Base-by-base conservation (phyloP, 1,140 invertebrate genomes). In the Listronotus bonariensis region DNA sequence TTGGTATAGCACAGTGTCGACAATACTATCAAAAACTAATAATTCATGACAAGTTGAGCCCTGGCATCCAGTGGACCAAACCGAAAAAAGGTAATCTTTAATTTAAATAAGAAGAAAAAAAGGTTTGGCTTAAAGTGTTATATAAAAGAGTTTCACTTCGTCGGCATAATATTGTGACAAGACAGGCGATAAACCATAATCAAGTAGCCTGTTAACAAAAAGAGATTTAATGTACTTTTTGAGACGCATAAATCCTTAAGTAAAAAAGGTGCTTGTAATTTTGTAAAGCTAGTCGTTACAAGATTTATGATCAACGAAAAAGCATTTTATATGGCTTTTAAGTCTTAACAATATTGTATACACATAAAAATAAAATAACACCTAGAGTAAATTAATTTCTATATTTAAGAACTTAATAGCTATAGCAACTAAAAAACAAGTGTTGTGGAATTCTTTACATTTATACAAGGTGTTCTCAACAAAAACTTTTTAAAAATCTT, bases 101-200 rank as follows among this genome's bases (percentile, higher is more conserved):
- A 36, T 36, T 36, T 36, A 36, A 36, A 36, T 10, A 36, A 36
- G 34, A 36, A 36, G 34, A 32, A 20, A 26, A 17, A 34, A 26
- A 26, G 14, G 32, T 40, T 65, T 65, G 62, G 60, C 12, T 54
- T 34, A 54, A 34, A 65, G 26, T 58, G 52, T 55, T 17, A 36
- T 17, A 36, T 66, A 45, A 45, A 49, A 56, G 68, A 72, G 69
- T 69, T 72, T 68, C 67, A 66, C 63, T 58, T 36, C 34, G 68
- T 63, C 70, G 68, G 62, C 56, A 68, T 26, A 26, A 26, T 69
- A 69, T 69, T 71, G 69, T 71, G 71, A 72, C 71, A 72, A 68
- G 67, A 58, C 51, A 60, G 68, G 69, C 53, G 71, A 72, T 72
- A 72, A 72, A 72, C 55, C 67, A 72, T 72, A 72, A 73, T 73